These are phyloP conservation scores for Drosophila ambigua DNA, from an alignment of 1,140 invertebrate species.

Conservation along the genomic window DNA sequence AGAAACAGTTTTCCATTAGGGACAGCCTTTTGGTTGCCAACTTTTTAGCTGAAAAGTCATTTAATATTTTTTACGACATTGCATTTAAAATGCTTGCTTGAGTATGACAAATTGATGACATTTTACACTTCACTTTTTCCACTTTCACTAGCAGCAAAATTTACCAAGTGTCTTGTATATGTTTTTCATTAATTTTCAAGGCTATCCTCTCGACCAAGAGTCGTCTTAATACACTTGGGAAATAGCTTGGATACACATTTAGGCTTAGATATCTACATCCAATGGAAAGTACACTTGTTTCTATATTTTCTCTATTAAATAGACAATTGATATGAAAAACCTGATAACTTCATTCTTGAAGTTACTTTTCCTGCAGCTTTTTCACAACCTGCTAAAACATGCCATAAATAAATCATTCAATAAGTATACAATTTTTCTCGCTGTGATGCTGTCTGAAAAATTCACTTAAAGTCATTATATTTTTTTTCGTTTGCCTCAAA, in stretches of 20 bases:
- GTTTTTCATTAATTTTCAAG: conserved; percentile 10
- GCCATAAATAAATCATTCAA: too few species aligned
- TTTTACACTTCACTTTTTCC: conserved; percentile 15
- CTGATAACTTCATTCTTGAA: too few species aligned
- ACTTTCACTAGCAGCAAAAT: neutral
- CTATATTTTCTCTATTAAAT: too few species aligned
- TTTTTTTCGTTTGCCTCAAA: conserved; percentile 28
- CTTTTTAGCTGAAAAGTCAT: conserved; percentile 45
- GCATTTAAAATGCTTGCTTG: conserved; percentile 60
- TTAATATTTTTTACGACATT: conserved; percentile 72
- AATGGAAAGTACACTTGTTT: too few species aligned
- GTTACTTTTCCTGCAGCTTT: too few species aligned
- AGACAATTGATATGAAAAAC: too few species aligned
- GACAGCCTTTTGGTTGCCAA: conserved; percentile 20
- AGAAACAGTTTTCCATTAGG: conserved; percentile 10
- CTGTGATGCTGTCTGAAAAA: conserved; percentile 24
- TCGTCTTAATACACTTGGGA: conserved; percentile 18
- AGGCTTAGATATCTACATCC: too few species aligned
- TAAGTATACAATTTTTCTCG: too few species aligned
- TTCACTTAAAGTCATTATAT: conserved; percentile 57
- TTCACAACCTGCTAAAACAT: too few species aligned
- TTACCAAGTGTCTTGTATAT: neutral
- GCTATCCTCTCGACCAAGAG: conserved; percentile 21
- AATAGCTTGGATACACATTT: too few species aligned
- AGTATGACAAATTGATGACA: conserved; percentile 67